Base-by-base conservation (phyloP, 2,113 vertebrate genomes). In the Romanogobio albipinnatus region DNA sequence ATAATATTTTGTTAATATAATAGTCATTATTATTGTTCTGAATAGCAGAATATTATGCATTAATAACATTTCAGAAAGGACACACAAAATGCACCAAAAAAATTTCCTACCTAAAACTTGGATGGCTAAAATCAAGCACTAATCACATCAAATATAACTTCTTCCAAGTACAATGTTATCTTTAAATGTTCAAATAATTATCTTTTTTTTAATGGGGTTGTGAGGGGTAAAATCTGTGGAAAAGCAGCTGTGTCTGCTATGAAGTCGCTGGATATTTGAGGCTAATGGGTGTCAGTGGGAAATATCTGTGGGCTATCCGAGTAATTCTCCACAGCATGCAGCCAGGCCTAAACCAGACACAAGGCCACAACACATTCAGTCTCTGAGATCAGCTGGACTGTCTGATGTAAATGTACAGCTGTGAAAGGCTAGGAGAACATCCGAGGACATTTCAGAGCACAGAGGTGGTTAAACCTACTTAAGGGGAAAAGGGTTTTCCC, bases 401-500 rank as follows among this genome's bases (percentile, higher is more conserved):
- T n/a, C 33, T 64, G 83, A 75, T 82, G 66, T 70, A 75, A 85
- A 82, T 82, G 47, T 33, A 39, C n/a, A 83, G 26, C 62, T 71
- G 89, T 59, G 84, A 56, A 22, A 49, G 15, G 14, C 17, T 45
- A 9, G 15, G 36, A 58, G n/a, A 82, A 77, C 76, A 77, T 77
- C 53, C 9, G 17, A 66, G 26, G 71, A 45, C 36, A 19, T 51
- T 26, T 17, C 14, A 64, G 45, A 22, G 76, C 81, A 49, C 22
- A 47, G 13, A 74, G 47, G 0, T 22, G 15, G 76, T 78, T 45
- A 79, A 51, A 85, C 39, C 86, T 77, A 59, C 86, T 78, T 64
- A 87, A 76, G 80, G 87, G 77, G 29, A 58, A 68, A 59, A 62
- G 29, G 79, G 88, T 89, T 83, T 86, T 84, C 88, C 87, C 79